Evolutionary conservation across 2,888 invertebrate genomes (phyloP), one percentile per base, ranked within the genome.

Genomic region (Dorcus parallelipipedus): DNA sequence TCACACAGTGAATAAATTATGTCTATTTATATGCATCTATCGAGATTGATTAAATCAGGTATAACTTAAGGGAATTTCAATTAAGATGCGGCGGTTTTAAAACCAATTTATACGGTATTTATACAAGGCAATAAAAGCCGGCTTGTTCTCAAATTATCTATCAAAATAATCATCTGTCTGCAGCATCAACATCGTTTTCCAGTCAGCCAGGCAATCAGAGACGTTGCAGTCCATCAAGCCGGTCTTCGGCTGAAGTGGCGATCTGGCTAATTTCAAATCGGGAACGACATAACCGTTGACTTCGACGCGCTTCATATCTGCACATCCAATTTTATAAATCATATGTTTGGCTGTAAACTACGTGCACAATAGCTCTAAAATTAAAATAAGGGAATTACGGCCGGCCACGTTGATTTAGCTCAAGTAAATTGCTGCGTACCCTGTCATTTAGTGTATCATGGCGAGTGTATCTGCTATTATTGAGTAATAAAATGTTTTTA

Each of bases 401-500:
- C 61, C 52, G 54, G 63, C 62, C 56, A 60, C 63, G 56, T 61
- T 59, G 59, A 59, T 61, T 63, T 63, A 54, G 55, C 48, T 59
- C 54, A 43, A 57, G 63, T 57, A 68, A 67, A 68, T 68, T 67
- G 66, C 64, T 58, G 54, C 40, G 61, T 61, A 69, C 69, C 69
- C 67, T 67, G 67, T 69, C 69, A 69, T 69, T 68, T 64, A 64
- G 61, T 64, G 67, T 65, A 67, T 69, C 69, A 65, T 66, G 54
- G 58, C 64, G 60, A 64, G 63, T 62, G 56, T 62, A 62, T 62
- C 62, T 61, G 62, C 67, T 63, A 69, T 69, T 69, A 69, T 69
- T 69, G 69, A 68, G 69, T 68, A 69, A 69, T 69, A 69, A 69
- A 69, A 69, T 66, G 67, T 67, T 66, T 67, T 67, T 67, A 67